Conservation (phyloP, 2,113 vertebrate species). For the Brevimyrus niger region DNA sequence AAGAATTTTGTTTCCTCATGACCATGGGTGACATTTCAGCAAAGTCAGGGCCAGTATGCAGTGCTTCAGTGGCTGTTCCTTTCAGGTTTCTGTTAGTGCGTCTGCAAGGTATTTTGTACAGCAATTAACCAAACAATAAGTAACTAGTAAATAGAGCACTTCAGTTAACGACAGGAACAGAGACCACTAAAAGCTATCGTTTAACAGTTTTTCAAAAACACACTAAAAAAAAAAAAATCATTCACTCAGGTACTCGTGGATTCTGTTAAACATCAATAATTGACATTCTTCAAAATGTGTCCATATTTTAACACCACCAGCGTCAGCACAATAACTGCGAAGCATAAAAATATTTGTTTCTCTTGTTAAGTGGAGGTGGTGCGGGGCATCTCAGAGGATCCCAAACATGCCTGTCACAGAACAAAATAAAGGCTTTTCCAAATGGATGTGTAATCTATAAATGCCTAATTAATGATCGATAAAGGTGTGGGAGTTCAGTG, state of each 20-base stretch:
- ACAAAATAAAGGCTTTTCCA: neutral
- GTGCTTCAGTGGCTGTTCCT: neutral
- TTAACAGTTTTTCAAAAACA: neutral
- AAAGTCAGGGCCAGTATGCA: neutral
- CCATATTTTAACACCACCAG: neutral
- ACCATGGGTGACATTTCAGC: slow-evolving; percentile 38
- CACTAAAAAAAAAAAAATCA: neutral
- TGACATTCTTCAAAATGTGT: neutral
- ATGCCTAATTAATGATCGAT: neutral
- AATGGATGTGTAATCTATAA: neutral
- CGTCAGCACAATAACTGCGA: neutral
- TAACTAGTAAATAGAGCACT: neutral
- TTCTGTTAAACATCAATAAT: neutral
- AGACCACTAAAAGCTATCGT: neutral
- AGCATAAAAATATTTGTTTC: neutral
- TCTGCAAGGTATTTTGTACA: neutral
- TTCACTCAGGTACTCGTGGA: neutral
- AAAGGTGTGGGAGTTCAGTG: neutral
- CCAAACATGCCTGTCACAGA: neutral
- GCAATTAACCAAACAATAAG: neutral
- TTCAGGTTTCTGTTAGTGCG: neutral
- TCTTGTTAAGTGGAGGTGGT: neutral
- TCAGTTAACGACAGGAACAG: neutral
- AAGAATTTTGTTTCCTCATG: slow-evolving; percentile 18
- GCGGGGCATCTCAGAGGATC: neutral